Evolutionary conservation across 2,888 invertebrate genomes (phyloP), one percentile per base, ranked within the genome.

Genomic region (Idaea dimidiata): DNA sequence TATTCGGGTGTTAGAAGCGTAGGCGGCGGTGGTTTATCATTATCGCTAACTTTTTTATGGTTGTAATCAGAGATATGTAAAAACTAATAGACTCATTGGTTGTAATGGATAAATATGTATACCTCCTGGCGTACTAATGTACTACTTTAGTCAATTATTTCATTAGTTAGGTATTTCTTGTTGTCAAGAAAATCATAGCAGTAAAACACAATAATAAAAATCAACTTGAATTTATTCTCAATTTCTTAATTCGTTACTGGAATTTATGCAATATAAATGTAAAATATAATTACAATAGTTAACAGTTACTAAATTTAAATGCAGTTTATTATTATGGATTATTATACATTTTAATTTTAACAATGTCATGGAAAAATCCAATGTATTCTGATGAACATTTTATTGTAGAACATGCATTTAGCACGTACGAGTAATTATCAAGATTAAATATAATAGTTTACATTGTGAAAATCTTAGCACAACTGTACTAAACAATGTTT

Each of bases 141-240:
- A n/a, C n/a, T n/a, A n/a, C n/a, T n/a, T n/a, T n/a, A n/a, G n/a
- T n/a, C n/a, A n/a, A n/a, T n/a, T n/a, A n/a, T n/a, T n/a, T n/a
- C n/a, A n/a, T n/a, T n/a, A n/a, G n/a, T n/a, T 33, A 10, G 14
- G 10, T 43, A 8, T 43, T 43, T 14, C 3, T 43, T 14, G 43
- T 8, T 43, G 10, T 43, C 43, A 14, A 43, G 43, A 10, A 43
- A 43, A 43, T 0, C 43, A 14, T 43, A 43, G 43, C 10, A 43
- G 43, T 66, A 70, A 80, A 78, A 79, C 67, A 70, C 67, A 65
- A 59, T 63, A 67, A 75, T 75, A 84, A 89, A 91, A 91, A 92
- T 90, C 91, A 91, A 91, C 91, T 91, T 89, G 82, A 90, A 86
- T 91, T 90, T 89, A 91, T 87, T 90, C 79, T 86, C 82, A 87